Base-by-base conservation (phyloP, 2,113 vertebrate genomes). In the Eurystomus gularis region DNA sequence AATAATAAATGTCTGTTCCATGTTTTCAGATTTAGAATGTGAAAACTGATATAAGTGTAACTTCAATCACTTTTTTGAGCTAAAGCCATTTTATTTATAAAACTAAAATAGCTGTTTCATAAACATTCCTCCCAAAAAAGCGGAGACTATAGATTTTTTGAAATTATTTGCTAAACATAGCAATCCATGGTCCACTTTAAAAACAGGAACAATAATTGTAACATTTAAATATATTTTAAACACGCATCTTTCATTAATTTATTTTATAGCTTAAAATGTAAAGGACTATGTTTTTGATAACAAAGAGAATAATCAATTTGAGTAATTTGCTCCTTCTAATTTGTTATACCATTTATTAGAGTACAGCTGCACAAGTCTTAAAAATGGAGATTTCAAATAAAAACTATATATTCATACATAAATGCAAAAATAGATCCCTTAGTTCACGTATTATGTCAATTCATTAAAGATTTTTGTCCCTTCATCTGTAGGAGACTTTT, bases 401-500 rank as follows among this genome's bases (percentile, higher is more conserved):
- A 57, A 66, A 75, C 13, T 29, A 23, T 28, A 20, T 80, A 52
- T n/a, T 64, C 1, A 33, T 35, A 3, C n/a, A 35, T 15, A 42
- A 24, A 18, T 33, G 15, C 13, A 61, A 55, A 95, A 92, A 92
- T 60, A 42, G 12, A 75, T 64, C 33, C 9, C 25, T 40, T 87
- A 55, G 72, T 93, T 87, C 71, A 35, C 86, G 71, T 84, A 14
- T 83, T 73, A 86, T 68, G 64, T 89, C 55, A 9, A 86, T 46
- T 90, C 13, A 5, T 87, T 95, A 23, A 52, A 82, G 91, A 40
- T 20, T 75, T 72, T 17, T 51, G 77, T 86, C 54, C 75, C 90
- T 95, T 91, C 79, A 90, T 66, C 83, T 71, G 65, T 85, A 58
- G 55, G 76, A 84, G 61, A 95, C 29, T 51, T 94, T 96, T 92